Evolutionary conservation across 2,113 vertebrate species (phyloP), one percentile per base, ranked within the genome.

Genomic region (Hypocryptadius cinnamomeus): DNA sequence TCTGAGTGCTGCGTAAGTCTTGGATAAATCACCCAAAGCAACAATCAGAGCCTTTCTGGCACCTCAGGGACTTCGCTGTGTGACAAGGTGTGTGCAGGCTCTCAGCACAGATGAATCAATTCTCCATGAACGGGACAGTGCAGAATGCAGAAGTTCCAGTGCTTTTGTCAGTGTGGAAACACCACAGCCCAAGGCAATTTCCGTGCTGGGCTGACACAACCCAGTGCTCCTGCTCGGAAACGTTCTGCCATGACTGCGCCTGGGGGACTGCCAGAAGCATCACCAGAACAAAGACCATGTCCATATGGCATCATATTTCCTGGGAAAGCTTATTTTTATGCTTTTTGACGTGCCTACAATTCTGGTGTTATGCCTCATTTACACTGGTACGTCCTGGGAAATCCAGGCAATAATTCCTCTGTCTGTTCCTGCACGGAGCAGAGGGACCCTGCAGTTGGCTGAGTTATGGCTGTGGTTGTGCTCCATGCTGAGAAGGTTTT

Each of bases 291-390:
- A 80, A 93, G 50, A 37, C 59, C 37, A 4, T 28, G 56, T 89
- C 91, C 91, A 71, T 74, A 87, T 93, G 94, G 94, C 84, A 78
- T 73, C 77, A 2, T 51, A 54, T 93, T 90, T 94, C 84, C 80
- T 78, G 70, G 73, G 77, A 68, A 83, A 84, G 78, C 28, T 80
- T 85, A 56, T 66, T 90, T 91, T 87, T 88, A 71, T 1, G 50
- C 79, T 85, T 91, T 83, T 33, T 59, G 82, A 94, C 80, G 9
- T 35, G 69, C 80, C 84, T 93, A 53, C 86, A 86, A 4, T 76
- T 77, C 68, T 93, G 94, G 45, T 72, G 66, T 73, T 92, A n/a
- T n/a, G 86, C 89, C 68, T 95, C 91, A 86, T 93, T 93, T 84
- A 31, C 83, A 50, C 59, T 30, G 86, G 63, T 31, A 48, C 50